Conservation (phyloP, 2,888 invertebrate species). For the Phrixothrix hirtus region DNA sequence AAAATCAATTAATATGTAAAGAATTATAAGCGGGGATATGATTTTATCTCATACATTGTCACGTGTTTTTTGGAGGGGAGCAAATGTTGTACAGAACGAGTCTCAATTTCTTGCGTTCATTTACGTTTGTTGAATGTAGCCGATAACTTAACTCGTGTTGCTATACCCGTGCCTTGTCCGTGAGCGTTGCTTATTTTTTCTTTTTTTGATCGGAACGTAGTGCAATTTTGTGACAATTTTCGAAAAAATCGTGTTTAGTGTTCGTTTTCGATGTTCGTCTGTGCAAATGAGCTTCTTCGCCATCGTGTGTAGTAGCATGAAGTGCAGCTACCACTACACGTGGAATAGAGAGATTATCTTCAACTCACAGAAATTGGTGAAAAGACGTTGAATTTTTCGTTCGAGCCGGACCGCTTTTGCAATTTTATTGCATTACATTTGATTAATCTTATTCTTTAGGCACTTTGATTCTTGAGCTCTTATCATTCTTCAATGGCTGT, state of each 20-base stretch:
- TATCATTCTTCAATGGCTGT: constrained; percentile 48
- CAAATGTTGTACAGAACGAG: too few relatives aligned
- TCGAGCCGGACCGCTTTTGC: constrained; percentile 22
- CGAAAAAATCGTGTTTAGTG: constrained; percentile 17
- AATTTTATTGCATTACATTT: constrained; percentile 11
- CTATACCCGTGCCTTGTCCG: not conserved
- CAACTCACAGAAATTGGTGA: constrained; percentile 90
- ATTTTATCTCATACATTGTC: too few relatives aligned
- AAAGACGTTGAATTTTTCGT: constrained; percentile 76
- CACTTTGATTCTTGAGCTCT: constrained; percentile 6
- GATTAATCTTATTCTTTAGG: constrained; percentile 16
- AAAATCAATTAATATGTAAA: too few relatives aligned
- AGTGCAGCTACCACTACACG: constrained; percentile 85
- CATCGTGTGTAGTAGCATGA: constrained; percentile 62
- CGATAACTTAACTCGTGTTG: too few relatives aligned
- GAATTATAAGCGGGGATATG: too few relatives aligned
- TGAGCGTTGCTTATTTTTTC: constrained; percentile 3
- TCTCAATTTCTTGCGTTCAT: too few relatives aligned
- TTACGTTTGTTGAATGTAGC: too few relatives aligned
- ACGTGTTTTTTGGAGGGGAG: too few relatives aligned
- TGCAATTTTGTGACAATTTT: constrained; percentile 6
- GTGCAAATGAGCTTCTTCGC: constrained; percentile 51
- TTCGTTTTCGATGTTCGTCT: constrained; percentile 44
- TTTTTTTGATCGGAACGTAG: not conserved
- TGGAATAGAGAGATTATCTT: constrained; percentile 92